Base-by-base conservation (phyloP, 2,113 vertebrate genomes). In the Aythya baeri region DNA sequence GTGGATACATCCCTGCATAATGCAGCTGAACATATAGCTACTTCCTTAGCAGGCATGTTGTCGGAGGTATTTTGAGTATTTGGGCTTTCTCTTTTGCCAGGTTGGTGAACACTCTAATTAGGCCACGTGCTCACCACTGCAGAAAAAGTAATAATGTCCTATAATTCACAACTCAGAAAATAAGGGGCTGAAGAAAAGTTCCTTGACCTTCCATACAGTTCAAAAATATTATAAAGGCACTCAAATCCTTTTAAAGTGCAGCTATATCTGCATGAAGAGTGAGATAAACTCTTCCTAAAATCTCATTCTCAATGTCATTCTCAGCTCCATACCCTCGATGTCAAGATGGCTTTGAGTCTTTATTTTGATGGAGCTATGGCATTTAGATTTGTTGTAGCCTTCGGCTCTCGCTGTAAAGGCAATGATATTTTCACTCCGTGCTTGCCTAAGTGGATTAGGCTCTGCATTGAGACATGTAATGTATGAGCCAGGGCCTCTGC, bases 381-480 rank as follows among this genome's bases (percentile, higher is more conserved):
- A 79, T 93, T 95, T 79, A 84, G 81, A 93, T 91, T 91, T 91
- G 72, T 62, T 70, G 80, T 93, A 95, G 92, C 93, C 96, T 89
- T 93, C 20, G 71, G 94, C 92, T 93, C 74, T 93, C 22, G 6
- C 66, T 54, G 77, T 73, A 73, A 92, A 93, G 70, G 83, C 88
- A 85, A 87, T 84, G 88, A 89, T 92, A 96, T 89, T 93, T 95
- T 92, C 94, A 89, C 83, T 93, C 77, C 2, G 3, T 76, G 81
- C 92, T 96, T 93, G 91, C 92, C 81, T 96, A 96, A 94, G 86
- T 95, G 83, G 96, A 97, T 97, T 97, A 96, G 81, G 86, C 58
- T 94, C 83, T 83, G 36, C 73, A 92, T 29, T 61, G 80, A 94
- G 88, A 75, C 66, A 85, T 52, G n/a, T 65, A 95, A 88, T 26